phyloP scores from a whole-genome alignment of 2,113 vertebrate species.

The Pygoscelis adeliae region DNA sequence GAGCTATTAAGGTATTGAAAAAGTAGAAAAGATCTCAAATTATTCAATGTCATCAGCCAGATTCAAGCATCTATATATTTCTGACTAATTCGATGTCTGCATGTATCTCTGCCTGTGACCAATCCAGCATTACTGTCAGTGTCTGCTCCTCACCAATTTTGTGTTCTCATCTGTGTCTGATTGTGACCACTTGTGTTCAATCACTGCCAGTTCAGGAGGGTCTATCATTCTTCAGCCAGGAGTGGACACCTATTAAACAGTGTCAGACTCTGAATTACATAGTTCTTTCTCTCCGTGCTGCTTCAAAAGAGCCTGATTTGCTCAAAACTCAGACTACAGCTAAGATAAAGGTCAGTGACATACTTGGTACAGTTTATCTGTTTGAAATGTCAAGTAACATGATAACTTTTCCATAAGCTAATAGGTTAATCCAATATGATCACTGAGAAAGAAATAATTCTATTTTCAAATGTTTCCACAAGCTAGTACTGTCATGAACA shows the following conservation, averaged over 20 bases:
- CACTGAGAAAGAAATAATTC: neutral
- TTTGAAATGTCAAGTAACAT: conserved; percentile 22
- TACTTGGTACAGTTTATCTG: neutral
- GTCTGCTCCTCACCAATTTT: neutral
- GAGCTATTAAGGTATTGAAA: neutral
- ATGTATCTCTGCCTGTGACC: neutral
- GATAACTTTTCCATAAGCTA: neutral
- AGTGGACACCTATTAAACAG: neutral
- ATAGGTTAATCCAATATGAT: conserved; percentile 28
- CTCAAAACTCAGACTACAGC: neutral
- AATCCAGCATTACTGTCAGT: neutral
- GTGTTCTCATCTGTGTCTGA: neutral
- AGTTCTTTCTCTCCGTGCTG: neutral
- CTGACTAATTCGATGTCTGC: rapidly evolving
- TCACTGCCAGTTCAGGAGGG: neutral
- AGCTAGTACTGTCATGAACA: conserved; percentile 7
- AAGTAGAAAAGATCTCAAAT: neutral
- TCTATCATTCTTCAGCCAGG: neutral
- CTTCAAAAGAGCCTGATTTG: neutral
- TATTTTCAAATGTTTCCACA: neutral
- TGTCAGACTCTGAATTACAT: neutral
- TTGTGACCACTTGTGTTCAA: neutral
- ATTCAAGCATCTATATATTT: neutral
- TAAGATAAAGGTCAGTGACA: neutral
- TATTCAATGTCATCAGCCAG: neutral